Base-by-base conservation (phyloP, 2,888 invertebrate genomes). In the Erpobdella octoculata region DNA sequence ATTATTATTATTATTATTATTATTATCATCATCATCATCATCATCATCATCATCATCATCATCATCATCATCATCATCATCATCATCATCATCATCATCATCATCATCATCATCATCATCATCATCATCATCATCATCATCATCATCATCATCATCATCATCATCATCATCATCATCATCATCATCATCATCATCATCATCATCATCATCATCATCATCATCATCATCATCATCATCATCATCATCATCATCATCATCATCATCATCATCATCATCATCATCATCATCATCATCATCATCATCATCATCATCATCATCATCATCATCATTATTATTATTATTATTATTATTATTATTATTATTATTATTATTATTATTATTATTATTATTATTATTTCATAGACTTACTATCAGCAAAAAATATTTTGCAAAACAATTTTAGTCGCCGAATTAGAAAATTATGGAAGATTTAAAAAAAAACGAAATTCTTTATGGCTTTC, bases 121-220 rank as follows among this genome's bases (percentile, higher is more conserved):
- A 28, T 18, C 53, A 53, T 53, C 53, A n/a, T 8, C 53, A 48
- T 21, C 4, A 5, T 9, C 48, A 3, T 3, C 18, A 53, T 25
- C 18, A 48, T 48, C 3, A 48, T 21, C 9, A 25, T 48, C 25
- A 2, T 25, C 9, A 41, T 48, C 9, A 28, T 53, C 8, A 53
- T 41, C 9, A 41, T 41, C 18, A 6, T 53, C 28, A 12, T 25
- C 5, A 53, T 1, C 9, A 6, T 4, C 28, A n/a, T n/a, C n/a
- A n/a, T n/a, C n/a, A n/a, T n/a, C n/a, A n/a, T n/a, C n/a, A n/a
- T n/a, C n/a, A n/a, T n/a, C n/a, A n/a, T n/a, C n/a, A n/a, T n/a
- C n/a, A n/a, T n/a, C n/a, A n/a, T n/a, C n/a, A n/a, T n/a, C 46
- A 41, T 41, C 46, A n/a, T 46, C 46, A 46, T 46, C 46, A 46